Evolutionary conservation across 2,888 invertebrate genomes (phyloP).

Genomic region (Platerodrilus igneus): DNA sequence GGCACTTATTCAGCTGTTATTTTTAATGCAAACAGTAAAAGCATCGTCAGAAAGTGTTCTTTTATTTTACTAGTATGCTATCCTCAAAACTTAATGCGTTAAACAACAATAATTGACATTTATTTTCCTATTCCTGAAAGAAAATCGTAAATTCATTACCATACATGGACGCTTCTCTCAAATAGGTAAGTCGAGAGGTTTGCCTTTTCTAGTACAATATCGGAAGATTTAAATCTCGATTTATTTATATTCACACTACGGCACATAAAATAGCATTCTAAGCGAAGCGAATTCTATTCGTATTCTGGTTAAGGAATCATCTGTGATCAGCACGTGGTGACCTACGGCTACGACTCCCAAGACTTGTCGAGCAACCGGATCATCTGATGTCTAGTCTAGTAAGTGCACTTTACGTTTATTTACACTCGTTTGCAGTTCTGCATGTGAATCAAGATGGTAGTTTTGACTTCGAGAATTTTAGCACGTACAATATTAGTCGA

Average conservation of each 20-base stretch:
- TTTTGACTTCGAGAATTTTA: no score
- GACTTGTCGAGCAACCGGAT: slow-evolving; percentile 18
- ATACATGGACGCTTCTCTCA: slow-evolving; percentile 2
- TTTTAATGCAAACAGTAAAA: no score
- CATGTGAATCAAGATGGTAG: slow-evolving; percentile 10
- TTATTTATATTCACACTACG: no score
- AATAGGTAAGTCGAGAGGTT: slow-evolving; percentile 2
- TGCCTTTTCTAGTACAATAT: slow-evolving; percentile 7
- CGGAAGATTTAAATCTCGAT: slow-evolving; percentile 6
- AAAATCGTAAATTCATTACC: slow-evolving; percentile 2
- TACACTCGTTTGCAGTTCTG: slow-evolving; percentile 11
- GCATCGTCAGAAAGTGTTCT: no score
- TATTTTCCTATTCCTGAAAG: slow-evolving; percentile 48
- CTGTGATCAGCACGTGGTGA: slow-evolving; percentile 21
- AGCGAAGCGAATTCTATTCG: slow-evolving; percentile 7
- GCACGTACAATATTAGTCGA: no score
- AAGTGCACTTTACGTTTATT: slow-evolving; percentile 15
- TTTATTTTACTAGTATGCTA: no score
- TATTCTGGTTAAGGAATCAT: slow-evolving; percentile 19
- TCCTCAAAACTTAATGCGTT: slow-evolving; percentile 62
- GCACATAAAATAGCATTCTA: slow-evolving; percentile 5
- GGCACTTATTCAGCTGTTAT: no score
- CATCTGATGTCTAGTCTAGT: slow-evolving; percentile 23
- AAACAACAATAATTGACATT: slow-evolving; percentile 54
- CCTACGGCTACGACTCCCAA: slow-evolving; percentile 16